phyloP scores from a whole-genome alignment of 2,113 vertebrate genomes.

The Phalacrocorax carbo region DNA sequence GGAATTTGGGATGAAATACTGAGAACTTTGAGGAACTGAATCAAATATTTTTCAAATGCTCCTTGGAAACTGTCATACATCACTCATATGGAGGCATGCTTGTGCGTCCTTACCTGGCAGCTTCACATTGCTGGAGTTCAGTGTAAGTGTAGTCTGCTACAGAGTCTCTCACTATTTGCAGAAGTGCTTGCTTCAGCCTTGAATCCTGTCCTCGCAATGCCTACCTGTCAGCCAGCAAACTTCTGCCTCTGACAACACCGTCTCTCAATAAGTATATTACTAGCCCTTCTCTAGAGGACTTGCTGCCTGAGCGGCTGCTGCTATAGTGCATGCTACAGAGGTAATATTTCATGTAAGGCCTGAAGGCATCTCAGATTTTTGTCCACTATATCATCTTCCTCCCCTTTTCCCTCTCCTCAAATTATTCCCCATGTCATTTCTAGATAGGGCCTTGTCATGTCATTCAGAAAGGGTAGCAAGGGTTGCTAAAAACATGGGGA shows the following conservation, averaged over 20 bases:
- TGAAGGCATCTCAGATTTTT: neutral
- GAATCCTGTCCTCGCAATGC: neutral
- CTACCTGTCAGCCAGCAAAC: neutral
- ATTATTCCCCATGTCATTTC: neutral
- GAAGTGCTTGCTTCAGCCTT: neutral
- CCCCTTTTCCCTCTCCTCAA: neutral
- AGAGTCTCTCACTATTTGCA: neutral
- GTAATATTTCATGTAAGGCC: neutral
- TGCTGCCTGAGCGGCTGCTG: neutral
- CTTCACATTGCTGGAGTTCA: neutral
- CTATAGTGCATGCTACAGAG: fast-evolving
- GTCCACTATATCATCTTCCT: neutral
- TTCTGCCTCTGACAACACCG: neutral
- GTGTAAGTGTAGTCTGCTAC: fast-evolving
- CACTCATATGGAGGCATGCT: fast-evolving
- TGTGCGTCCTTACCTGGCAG: neutral
- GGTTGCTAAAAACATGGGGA: neutral
- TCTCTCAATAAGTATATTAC: neutral
- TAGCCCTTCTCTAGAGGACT: neutral
- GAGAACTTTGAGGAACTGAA: neutral
- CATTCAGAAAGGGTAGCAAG: neutral
- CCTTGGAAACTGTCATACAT: neutral
- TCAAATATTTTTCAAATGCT: neutral
- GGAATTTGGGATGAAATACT: neutral
- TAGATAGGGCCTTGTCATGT: neutral